Conservation (phyloP, 1,140 invertebrate species). For the Drosophila micromelanica region DNA sequence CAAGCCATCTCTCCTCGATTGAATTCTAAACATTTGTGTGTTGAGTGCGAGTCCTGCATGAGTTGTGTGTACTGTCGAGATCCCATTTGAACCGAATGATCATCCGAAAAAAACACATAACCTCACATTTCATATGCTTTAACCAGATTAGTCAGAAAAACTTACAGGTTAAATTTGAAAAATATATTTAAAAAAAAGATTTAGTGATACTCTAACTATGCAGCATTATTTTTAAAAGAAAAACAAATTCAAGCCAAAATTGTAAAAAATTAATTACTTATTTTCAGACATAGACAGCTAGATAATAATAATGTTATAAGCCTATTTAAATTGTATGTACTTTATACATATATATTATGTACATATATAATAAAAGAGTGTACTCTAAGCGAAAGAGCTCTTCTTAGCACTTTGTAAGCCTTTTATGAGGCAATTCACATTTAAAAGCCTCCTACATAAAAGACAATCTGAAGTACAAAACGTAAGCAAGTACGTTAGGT, state of each 20-base stretch:
- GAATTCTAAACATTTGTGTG: slow-evolving; percentile 5
- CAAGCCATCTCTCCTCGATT: slow-evolving; percentile 14
- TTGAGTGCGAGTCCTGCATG: slow-evolving; percentile 28
- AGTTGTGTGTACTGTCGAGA: slow-evolving; percentile 15
- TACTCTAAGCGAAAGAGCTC: not conserved
- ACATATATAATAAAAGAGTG: not conserved
- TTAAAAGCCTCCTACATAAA: not conserved
- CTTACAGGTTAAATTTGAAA: too few relatives aligned
- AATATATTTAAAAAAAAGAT: too few relatives aligned
- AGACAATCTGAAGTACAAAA: slow-evolving; percentile 8
- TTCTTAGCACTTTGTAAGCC: slow-evolving; percentile 1
- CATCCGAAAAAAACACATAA: not conserved
- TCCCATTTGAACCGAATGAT: not conserved
- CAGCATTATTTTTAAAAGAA: too few relatives aligned
- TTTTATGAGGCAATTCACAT: not conserved
- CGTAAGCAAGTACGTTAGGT: slow-evolving; percentile 2
- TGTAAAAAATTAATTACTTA: not conserved
- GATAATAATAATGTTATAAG: not conserved
- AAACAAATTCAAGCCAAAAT: too few relatives aligned
- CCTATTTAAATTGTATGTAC: not conserved
- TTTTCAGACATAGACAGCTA: not conserved
- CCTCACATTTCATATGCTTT: not conserved
- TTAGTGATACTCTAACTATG: too few relatives aligned
- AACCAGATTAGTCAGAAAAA: not conserved
- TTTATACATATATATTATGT: not conserved